Base-by-base conservation (phyloP, 2,888 invertebrate genomes). In the Noctua pronuba region DNA sequence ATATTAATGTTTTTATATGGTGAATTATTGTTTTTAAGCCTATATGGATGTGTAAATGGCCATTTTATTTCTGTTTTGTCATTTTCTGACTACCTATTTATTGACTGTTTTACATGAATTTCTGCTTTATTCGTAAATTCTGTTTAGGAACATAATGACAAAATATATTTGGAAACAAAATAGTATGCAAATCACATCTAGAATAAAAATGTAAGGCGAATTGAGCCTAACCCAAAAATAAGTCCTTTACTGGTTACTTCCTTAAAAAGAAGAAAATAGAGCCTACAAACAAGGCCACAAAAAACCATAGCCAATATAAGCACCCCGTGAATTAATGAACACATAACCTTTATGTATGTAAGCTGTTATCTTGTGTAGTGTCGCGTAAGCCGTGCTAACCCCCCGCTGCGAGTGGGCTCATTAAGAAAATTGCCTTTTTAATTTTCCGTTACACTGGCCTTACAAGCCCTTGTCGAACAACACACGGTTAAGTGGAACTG, bases 381-480 rank as follows among this genome's bases (percentile, higher is more conserved):
- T 86, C 80, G 84, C 79, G 82, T 85, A 88, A 84, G 81, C 88
- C 86, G 78, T 80, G 89, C 88, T 89, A 92, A 91, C 92, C 92
- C 92, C 90, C 88, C 88, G 88, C 88, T 88, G 88, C 89, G 89
- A 90, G 91, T 86, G 90, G 91, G 89, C 91, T 94, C 94, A 95
- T 95, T 95, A 95, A 90, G 92, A 92, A 94, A 94, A 95, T 95
- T 93, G 93, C 93, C 93, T 93, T 95, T 95, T 95, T 95, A 95
- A 95, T 95, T 95, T 95, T 94, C 94, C 92, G 93, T 93, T 89
- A 93, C 92, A 90, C 88, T 90, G 92, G 88, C 87, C 89, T 90
- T 84, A 86, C 87, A 87, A 52, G 84, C 79, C 86, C 83, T 75
- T 80, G 83, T 84, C 80, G 80, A 89, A 91, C 89, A 91, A 90